These are phyloP conservation scores for Chrysocyon brachyurus DNA, from an alignment of 2,797 vertebrate species.

Conservation along the genomic window DNA sequence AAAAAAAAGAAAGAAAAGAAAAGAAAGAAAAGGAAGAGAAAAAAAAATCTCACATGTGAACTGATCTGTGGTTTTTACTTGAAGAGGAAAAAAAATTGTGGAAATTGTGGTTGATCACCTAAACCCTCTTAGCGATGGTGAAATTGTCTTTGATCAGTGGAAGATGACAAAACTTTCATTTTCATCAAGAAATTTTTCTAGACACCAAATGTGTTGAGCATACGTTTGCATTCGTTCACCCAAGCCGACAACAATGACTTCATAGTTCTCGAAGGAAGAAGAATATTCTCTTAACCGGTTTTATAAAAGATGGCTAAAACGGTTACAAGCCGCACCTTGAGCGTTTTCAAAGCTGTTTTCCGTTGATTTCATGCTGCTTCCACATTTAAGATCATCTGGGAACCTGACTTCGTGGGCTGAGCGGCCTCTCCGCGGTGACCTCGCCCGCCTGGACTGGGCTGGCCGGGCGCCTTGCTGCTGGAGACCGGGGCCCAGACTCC, in stretches of 20 bases:
- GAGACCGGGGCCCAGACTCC: no score
- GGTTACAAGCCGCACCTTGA: background rate
- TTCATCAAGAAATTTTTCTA: slow-evolving; percentile 51
- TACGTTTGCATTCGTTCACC: background rate
- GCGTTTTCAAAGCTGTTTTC: background rate
- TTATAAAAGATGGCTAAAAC: background rate
- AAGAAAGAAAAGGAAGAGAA: background rate
- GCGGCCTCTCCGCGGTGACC: background rate
- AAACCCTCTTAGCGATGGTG: slow-evolving; percentile 63
- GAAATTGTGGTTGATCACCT: slow-evolving; percentile 58
- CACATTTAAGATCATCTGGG: slow-evolving; percentile 3
- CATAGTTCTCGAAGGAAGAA: background rate
- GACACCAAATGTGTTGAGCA: slow-evolving; percentile 43
- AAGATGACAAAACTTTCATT: slow-evolving; percentile 68
- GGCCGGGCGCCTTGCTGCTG: background rate
- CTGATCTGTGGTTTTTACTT: slow-evolving; percentile 71
- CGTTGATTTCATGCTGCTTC: background rate
- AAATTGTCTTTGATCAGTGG: slow-evolving; percentile 64
- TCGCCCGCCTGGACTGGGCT: slow-evolving; percentile 18
- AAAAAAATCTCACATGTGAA: slow-evolving; percentile 73
- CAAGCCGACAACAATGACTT: background rate
- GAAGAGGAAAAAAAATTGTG: slow-evolving; percentile 24
- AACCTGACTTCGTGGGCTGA: background rate
- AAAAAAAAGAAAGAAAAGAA: slow-evolving; percentile 26
- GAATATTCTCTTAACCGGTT: background rate